Base-by-base conservation (phyloP, 1,140 invertebrate genomes). In the Drosophila micromelanica region DNA sequence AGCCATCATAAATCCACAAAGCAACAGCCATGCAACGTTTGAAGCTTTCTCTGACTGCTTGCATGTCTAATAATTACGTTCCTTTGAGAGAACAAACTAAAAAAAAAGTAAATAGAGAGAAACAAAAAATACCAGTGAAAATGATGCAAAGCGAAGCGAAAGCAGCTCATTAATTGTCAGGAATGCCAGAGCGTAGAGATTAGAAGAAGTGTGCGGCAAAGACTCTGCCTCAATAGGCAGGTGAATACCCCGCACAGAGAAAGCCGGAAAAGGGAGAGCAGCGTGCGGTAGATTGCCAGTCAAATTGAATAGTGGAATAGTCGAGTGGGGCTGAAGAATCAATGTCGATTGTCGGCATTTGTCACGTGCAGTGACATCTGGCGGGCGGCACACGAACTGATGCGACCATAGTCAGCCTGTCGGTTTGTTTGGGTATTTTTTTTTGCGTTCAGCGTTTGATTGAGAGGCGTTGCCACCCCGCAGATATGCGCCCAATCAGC, bases 291-390 rank as follows among this genome's bases (percentile, higher is more conserved):
- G 37, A 60, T 17, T 48, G 17, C 13, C 20, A 45, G 42, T 6
- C 15, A 17, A 48, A 48, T 45, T 32, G 35, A 43, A 61, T 42
- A 51, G 46, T 7, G 32, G 3, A 35, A 35, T 35, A 35, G 8
- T 27, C 35, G n/a, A 20, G 15, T 27, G 43, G 5, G 35, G 32
- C 5, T 5, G 35, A n/a, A 38, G 32, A 1, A 9, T 30, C 63
- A 30, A 59, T 60, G 62, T 38, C 78, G 82, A 87, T 85, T 86
- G 82, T 87, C 67, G 81, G 74, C 82, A 75, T 87, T 87, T 86
- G 82, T 87, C 84, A 82, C 76, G 64, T 76, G 71, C 84, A 78
- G 67, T 63, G 81, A 86, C 81, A 85, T 49, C 68, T 65, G 61
- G 61, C 55, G 70, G 60, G 48, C 32, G 55, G 35, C 62, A 32